Evolutionary conservation across 2,888 invertebrate genomes (phyloP).

Genomic region (Hylaea fasciaria): DNA sequence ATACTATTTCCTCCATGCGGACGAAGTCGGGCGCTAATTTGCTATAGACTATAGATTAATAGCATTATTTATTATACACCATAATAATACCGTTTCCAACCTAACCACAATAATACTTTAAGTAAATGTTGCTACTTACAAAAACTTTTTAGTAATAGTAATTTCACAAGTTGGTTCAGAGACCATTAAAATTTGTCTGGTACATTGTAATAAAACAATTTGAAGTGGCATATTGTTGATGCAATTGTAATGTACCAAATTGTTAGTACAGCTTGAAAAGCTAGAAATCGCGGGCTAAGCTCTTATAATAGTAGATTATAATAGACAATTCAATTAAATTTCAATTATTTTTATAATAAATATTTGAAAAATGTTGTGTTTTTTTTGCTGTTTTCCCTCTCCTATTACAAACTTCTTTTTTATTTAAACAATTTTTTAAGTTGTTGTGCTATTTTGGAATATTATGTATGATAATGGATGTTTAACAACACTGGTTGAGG

Average conservation of each 20-base stretch:
- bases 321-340: conserved; percentile 72
- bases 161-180: conserved; percentile 28
- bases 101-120: too few species aligned
- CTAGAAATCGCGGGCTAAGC: conserved; percentile 74
- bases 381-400: conserved; percentile 44
- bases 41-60: too few species aligned
- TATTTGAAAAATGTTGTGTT: conserved; percentile 43
- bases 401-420: too few species aligned
- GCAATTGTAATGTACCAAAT: conserved; percentile 39
- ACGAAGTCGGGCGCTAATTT: too few species aligned
- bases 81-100: too few species aligned
- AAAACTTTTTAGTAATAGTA: background rate
- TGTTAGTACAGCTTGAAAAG: conserved; percentile 63
- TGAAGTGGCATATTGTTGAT: conserved; percentile 26
- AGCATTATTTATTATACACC: too few species aligned
- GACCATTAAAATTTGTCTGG: conserved; percentile 22
- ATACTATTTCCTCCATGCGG: too few species aligned
- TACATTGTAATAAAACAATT: background rate
- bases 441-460: too few species aligned
- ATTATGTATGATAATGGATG: background rate
- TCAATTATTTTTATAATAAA: conserved; percentile 83
- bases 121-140: background rate
- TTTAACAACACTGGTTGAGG: too few species aligned
- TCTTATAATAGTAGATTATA: conserved; percentile 63
- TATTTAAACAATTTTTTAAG: too few species aligned